These are phyloP conservation scores for Apodemia duryi DNA, from an alignment of 2,888 invertebrate genomes.

Conservation along the genomic window DNA sequence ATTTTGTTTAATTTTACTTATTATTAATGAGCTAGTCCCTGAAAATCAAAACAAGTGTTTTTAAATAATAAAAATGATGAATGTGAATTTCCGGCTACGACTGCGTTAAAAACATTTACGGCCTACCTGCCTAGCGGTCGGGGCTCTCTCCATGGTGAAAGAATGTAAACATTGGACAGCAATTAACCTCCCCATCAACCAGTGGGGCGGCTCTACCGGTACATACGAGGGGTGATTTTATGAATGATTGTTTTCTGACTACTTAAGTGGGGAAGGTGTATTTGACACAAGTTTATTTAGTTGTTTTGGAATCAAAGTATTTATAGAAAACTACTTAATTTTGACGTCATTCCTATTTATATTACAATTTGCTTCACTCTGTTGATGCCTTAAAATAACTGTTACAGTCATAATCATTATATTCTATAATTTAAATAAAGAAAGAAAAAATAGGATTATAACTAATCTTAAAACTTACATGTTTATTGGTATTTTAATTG, in stretches of 20 bases:
- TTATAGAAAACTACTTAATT: not conserved
- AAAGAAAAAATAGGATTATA: too few relatives aligned
- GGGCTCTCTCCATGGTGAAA: conserved; percentile 69
- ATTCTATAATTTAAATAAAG: too few relatives aligned
- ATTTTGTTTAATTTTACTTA: too few relatives aligned
- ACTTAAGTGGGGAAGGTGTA: conserved; percentile 18
- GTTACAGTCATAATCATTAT: too few relatives aligned
- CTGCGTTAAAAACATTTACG: conserved; percentile 29
- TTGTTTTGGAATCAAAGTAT: not conserved
- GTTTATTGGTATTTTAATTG: too few relatives aligned
- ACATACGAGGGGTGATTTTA: conserved; percentile 19
- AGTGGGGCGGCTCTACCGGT: conserved; percentile 19
- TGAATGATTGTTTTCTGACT: conserved; percentile 23
- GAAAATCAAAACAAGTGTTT: too few relatives aligned
- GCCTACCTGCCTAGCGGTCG: conserved; percentile 19
- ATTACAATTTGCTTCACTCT: not conserved
- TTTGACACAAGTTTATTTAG: conserved; percentile 13
- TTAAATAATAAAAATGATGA: not conserved
- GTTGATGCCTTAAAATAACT: too few relatives aligned
- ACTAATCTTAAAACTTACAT: too few relatives aligned
- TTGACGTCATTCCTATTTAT: not conserved
- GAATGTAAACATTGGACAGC: conserved; percentile 56
- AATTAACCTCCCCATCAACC: conserved; percentile 32
- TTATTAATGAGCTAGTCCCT: too few relatives aligned
- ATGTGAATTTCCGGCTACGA: conserved; percentile 5